phyloP scores from a whole-genome alignment of 2,888 invertebrate species.

The Tolmerus cingulatus region DNA sequence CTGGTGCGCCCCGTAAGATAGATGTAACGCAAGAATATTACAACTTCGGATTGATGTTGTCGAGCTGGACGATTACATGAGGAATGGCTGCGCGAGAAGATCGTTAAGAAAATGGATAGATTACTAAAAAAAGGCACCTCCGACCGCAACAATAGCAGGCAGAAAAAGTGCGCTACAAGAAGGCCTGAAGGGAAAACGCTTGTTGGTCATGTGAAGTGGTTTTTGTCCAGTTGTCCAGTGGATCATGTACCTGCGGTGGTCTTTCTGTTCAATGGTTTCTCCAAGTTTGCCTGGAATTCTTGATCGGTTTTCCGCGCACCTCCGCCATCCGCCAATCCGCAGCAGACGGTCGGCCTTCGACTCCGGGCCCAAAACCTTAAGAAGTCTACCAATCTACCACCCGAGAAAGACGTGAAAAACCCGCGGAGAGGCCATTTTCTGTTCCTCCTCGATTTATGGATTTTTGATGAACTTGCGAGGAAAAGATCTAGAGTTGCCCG shows the following conservation, averaged over 20 bases:
- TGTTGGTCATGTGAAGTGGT: conserved; percentile 34
- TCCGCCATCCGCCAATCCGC: not conserved
- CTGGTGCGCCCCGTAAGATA: conserved; percentile 6
- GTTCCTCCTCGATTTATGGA: conserved; percentile 37
- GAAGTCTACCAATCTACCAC: conserved; percentile 7
- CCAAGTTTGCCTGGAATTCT: not conserved
- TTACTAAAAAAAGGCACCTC: conserved; percentile 11
- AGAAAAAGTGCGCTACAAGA: conserved; percentile 31
- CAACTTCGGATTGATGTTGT: conserved; percentile 41
- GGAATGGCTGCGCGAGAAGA: conserved; percentile 33
- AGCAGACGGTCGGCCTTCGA: not conserved
- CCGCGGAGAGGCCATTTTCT: conserved; percentile 11
- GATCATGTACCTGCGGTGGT: conserved; percentile 39
- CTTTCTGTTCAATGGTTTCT: conserved; percentile 30
- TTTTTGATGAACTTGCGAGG: conserved; percentile 40
- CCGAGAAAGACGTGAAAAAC: conserved; percentile 23
- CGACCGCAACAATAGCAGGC: not conserved
- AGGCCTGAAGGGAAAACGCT: conserved; percentile 34
- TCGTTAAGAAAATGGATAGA: conserved; percentile 26
- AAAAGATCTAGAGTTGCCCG: not conserved
- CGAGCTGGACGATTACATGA: conserved; percentile 41
- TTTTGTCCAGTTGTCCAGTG: conserved; percentile 28
- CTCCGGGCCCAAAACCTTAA: not conserved
- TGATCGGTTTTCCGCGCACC: not conserved
- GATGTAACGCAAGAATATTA: conserved; percentile 39